Evolutionary conservation across 1,140 invertebrate genomes (phyloP).

Genomic region (Cotesia chilonis): DNA sequence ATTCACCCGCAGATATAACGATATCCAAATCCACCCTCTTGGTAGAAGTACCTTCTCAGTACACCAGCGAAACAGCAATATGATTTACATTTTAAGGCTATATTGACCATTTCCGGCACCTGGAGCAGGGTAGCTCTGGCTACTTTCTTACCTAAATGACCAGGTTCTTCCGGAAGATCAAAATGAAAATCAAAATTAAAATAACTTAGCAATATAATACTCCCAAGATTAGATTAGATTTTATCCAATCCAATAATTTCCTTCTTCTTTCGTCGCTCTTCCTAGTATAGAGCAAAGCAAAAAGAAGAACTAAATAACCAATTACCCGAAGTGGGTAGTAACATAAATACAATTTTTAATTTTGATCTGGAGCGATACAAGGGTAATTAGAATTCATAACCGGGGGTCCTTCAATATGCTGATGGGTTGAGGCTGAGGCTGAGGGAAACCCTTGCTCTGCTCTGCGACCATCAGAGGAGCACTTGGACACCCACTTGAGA

Average conservation of each 20-base stretch:
- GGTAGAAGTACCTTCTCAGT: conserved; percentile 1
- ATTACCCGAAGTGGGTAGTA: neutral
- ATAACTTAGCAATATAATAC: neutral
- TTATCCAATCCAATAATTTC: conserved; percentile 7
- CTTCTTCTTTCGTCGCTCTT: too few relatives aligned
- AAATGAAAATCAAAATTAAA: neutral
- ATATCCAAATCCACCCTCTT: conserved; percentile 20
- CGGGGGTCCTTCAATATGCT: neutral
- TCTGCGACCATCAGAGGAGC: neutral
- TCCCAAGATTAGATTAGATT: neutral
- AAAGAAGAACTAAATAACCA: neutral
- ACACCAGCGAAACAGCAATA: conserved; percentile 56
- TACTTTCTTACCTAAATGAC: conserved; percentile 24
- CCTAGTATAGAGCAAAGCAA: too few relatives aligned
- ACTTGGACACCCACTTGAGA: conserved; percentile 25
- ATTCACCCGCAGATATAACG: neutral
- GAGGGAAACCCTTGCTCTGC: neutral
- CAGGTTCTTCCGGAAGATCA: conserved; percentile 24
- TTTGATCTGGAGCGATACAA: neutral
- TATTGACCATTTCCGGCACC: conserved; percentile 66
- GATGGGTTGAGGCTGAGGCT: conserved; percentile 5
- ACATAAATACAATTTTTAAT: neutral
- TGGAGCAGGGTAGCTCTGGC: conserved; percentile 53
- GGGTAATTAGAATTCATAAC: conserved; percentile 26
- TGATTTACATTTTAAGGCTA: conserved; percentile 66